phyloP scores from a whole-genome alignment of 2,888 invertebrate species.

The Spialia ferax region DNA sequence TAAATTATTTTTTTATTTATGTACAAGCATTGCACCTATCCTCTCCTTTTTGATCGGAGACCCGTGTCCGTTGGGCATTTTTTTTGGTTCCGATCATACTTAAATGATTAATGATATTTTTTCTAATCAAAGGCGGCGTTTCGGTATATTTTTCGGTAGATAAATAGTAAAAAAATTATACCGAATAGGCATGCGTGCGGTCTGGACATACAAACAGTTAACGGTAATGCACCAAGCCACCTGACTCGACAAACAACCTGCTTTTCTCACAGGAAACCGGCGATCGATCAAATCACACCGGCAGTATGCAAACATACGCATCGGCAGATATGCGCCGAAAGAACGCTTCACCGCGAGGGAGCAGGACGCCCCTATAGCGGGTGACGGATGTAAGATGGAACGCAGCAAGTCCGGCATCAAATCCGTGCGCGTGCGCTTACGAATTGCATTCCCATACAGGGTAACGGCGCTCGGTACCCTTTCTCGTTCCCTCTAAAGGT shows the following conservation, averaged over 20 bases:
- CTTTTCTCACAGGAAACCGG: slow-evolving; percentile 80
- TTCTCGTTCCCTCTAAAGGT: slow-evolving; percentile 73
- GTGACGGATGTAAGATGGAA: slow-evolving; percentile 63
- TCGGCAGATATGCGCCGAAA: slow-evolving; percentile 68
- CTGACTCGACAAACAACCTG: slow-evolving; percentile 77
- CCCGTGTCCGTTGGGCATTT: no score
- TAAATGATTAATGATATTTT: no score
- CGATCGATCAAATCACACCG: slow-evolving; percentile 79
- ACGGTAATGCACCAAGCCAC: slow-evolving; percentile 71
- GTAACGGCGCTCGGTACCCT: slow-evolving; percentile 75
- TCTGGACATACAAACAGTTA: slow-evolving; percentile 63
- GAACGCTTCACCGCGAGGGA: slow-evolving; percentile 58
- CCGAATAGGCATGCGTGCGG: slow-evolving; percentile 54
- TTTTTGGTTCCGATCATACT: no score
- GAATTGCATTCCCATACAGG: slow-evolving; percentile 83
- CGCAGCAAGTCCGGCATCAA: slow-evolving; percentile 72
- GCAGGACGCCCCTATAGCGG: slow-evolving; percentile 62
- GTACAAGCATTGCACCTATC: no score
- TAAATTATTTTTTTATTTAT: no score
- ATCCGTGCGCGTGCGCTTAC: slow-evolving; percentile 79
- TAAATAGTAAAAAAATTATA: not conserved
- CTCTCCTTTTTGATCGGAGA: no score
- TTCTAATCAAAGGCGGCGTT: not conserved
- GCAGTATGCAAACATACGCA: slow-evolving; percentile 75
- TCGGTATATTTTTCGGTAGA: not conserved